Percentiles rank a stretch among this genome's conserved stretches.
Evolutionary conservation across 2,888 invertebrate species (phyloP).

Genomic region (Mechanitis mazaeus): DNA sequence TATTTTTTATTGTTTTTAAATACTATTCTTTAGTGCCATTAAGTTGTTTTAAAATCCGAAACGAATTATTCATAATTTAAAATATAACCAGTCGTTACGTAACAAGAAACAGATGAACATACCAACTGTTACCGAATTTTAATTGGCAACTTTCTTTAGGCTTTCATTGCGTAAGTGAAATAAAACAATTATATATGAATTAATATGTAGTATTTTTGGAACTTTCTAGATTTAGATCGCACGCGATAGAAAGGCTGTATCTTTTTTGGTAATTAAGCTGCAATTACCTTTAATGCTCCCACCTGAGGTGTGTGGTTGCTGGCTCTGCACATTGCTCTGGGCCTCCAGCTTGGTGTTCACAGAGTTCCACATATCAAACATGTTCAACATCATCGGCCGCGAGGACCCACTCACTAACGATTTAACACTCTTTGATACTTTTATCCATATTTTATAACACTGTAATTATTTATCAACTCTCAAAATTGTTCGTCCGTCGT

Average conservation of each 20-base stretch:
- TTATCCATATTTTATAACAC: constrained; percentile 51
- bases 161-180: constrained; percentile 58
- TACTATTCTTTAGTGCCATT: too few species aligned
- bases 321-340: constrained; percentile 79
- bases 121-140: constrained; percentile 52
- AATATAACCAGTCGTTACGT: constrained; percentile 23
- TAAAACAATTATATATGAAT: constrained; percentile 57
- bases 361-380: constrained; percentile 91
- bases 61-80: constrained; percentile 7
- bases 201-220: constrained; percentile 53
- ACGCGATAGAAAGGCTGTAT: constrained; percentile 12
- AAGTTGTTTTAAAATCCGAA: too few species aligned
- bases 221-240: constrained; percentile 53
- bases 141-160: constrained; percentile 67
- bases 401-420: constrained; percentile 32
- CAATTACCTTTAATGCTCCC: constrained; percentile 89
- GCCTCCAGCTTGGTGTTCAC: constrained; percentile 85
- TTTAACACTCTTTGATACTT: constrained; percentile 42
- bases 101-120: constrained; percentile 27
- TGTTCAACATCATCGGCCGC: constrained; percentile 74
- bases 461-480: constrained; percentile 47
- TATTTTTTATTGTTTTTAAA: too few species aligned
- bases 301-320: constrained; percentile 87
- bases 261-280: constrained; percentile 44
- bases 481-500: constrained; percentile 66